Evolutionary conservation across 1,140 invertebrate genomes (phyloP).

Genomic region (Stratiolaelaps scimitus): DNA sequence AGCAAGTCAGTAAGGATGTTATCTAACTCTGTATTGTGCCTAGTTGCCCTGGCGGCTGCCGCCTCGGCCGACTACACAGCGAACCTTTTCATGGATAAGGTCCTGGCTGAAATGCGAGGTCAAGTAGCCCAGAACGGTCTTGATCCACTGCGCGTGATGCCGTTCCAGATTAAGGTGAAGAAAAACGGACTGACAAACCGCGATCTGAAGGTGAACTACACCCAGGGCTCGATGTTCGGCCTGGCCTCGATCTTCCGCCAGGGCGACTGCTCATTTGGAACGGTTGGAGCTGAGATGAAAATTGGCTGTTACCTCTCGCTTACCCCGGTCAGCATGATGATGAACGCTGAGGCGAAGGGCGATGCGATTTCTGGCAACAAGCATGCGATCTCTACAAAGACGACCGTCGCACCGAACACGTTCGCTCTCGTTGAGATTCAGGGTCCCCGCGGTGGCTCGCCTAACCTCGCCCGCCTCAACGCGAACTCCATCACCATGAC

Average conservation of each 20-base stretch:
- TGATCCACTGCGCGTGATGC: background rate
- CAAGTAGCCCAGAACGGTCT: background rate
- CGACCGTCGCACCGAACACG: background rate
- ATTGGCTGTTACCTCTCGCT: background rate
- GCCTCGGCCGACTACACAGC: background rate
- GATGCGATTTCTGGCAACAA: background rate
- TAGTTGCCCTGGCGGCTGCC: background rate
- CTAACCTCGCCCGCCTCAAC: background rate
- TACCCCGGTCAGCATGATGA: background rate
- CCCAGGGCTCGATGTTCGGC: background rate
- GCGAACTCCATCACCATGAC: background rate
- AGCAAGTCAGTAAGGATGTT: no score
- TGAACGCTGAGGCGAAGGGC: background rate
- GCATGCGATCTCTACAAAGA: background rate
- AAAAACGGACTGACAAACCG: background rate
- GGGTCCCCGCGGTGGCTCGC: background rate
- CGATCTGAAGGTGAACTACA: background rate
- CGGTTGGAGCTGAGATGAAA: background rate
- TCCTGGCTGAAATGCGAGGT: background rate
- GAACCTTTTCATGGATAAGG: background rate
- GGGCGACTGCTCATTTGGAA: background rate
- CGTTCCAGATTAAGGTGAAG: slow-evolving; percentile 14
- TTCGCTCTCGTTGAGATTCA: slow-evolving; percentile 10
- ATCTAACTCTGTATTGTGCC: no score
- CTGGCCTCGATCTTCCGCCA: background rate